Conservation (phyloP, 2,113 vertebrate species). For the Anoura caudifer region DNA sequence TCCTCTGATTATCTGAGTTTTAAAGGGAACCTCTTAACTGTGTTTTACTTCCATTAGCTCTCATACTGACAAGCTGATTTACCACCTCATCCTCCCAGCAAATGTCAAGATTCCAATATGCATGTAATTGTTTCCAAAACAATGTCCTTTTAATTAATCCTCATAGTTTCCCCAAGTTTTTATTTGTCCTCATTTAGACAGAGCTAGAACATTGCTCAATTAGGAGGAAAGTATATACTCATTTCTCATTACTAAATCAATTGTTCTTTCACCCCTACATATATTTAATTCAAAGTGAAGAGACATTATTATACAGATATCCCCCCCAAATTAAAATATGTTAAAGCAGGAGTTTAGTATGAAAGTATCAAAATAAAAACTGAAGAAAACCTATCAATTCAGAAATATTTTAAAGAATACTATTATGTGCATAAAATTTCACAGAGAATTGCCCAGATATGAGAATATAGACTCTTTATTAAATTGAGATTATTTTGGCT, state of each 20-base stretch:
- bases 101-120: background rate
- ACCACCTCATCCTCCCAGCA: background rate
- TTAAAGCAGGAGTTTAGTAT: background rate
- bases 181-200: background rate
- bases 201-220: background rate
- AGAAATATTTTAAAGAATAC: background rate
- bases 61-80: background rate
- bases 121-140: background rate
- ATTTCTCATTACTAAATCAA: slow-evolving; percentile 20
- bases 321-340: background rate
- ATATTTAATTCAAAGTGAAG: background rate
- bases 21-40: background rate
- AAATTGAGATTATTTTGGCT: background rate
- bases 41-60: background rate
- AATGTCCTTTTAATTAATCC: background rate
- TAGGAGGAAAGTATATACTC: background rate
- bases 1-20: background rate
- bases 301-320: background rate
- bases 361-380: background rate
- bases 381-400: background rate
- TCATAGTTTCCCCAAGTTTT: background rate
- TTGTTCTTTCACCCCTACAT: background rate
- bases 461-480: background rate
- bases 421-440: background rate
- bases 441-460: background rate